Conservation (phyloP, 2,888 invertebrate species). For the Heliconius erato region DNA sequence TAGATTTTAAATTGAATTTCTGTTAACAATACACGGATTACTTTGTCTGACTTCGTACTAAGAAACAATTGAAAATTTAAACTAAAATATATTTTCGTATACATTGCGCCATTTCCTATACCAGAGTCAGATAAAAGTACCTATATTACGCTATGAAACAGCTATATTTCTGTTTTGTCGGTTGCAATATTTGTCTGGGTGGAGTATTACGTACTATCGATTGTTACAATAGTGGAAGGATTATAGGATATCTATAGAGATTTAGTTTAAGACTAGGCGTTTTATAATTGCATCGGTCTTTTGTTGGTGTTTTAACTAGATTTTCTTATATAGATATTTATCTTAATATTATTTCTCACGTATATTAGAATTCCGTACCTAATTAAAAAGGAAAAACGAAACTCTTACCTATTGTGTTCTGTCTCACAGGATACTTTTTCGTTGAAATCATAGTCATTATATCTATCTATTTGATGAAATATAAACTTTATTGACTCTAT, state of each 20-base stretch:
- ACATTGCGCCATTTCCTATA: constrained; percentile 52
- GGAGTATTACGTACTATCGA: constrained; percentile 63
- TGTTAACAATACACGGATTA: constrained; percentile 83
- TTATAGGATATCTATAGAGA: constrained; percentile 77
- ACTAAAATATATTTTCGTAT: constrained; percentile 42
- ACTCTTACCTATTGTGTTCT: background rate
- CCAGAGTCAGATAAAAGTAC: background rate
- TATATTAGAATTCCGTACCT: background rate
- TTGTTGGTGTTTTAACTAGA: background rate
- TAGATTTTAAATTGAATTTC: constrained; percentile 84
- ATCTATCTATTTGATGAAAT: background rate
- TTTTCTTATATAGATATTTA: background rate
- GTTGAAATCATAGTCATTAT: background rate
- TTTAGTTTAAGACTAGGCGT: constrained; percentile 60
- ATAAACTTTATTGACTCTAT: background rate
- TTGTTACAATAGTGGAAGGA: constrained; percentile 70
- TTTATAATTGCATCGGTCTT: constrained; percentile 43
- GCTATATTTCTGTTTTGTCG: background rate
- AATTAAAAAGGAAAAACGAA: background rate
- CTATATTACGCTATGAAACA: constrained; percentile 56
- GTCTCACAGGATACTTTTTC: background rate
- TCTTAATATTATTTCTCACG: background rate
- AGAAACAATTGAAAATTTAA: constrained; percentile 42
- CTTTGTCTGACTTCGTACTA: constrained; percentile 70
- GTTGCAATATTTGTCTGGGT: background rate